Conservation (phyloP, 2,113 vertebrate genomes). For the Gymnobelideus leadbeateri region DNA sequence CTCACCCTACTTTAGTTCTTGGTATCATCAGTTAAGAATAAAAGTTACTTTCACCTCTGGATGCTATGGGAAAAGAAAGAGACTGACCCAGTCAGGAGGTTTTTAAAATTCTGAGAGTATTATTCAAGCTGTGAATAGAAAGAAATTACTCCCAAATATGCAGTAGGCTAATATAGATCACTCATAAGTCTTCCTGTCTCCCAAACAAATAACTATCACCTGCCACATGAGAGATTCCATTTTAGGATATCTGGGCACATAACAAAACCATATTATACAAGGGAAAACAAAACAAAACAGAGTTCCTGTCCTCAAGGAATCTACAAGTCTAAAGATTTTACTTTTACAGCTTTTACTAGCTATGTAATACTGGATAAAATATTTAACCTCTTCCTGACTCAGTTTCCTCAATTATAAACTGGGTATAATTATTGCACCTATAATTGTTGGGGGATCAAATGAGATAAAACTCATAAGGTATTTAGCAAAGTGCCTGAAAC, state of each 20-base stretch:
- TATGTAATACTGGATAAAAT: not conserved
- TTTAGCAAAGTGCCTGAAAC: not conserved
- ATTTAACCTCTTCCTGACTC: not conserved
- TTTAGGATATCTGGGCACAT: not conserved
- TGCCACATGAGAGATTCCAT: not conserved
- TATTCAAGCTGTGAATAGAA: not conserved
- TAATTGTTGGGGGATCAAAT: not conserved
- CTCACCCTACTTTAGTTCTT: not conserved
- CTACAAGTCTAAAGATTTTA: not conserved
- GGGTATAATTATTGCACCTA: too few species aligned
- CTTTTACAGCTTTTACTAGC: not conserved
- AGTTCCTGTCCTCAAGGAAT: not conserved
- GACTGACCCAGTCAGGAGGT: not conserved
- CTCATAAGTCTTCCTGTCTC: not conserved
- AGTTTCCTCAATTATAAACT: too few species aligned
- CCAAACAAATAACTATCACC: not conserved
- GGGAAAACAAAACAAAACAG: too few species aligned
- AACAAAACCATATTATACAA: too few species aligned
- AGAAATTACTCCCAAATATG: not conserved
- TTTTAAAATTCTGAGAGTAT: not conserved
- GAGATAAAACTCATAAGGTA: not conserved
- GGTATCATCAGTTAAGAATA: not conserved
- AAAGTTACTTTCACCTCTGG: not conserved
- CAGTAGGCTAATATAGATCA: not conserved
- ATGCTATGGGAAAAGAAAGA: not conserved